A percentile compares a stretch with the other conserved stretches of the same genome.
Evolutionary conservation across 1,140 invertebrate species (phyloP).

Genomic region (Grapholita molesta): DNA sequence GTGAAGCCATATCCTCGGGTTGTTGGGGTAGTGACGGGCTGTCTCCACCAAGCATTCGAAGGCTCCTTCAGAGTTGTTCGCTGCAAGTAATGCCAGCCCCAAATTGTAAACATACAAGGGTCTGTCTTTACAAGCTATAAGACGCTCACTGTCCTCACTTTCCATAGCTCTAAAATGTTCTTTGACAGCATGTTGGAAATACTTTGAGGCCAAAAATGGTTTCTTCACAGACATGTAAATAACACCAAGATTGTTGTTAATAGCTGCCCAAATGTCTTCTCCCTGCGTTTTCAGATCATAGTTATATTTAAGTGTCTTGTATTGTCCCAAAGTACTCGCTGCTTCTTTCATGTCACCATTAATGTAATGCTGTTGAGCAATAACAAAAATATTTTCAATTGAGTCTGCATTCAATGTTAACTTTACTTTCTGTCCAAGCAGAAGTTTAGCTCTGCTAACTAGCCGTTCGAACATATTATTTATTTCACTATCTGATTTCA

Average conservation of each 20-base stretch:
- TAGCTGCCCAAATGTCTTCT: conserved; percentile 81
- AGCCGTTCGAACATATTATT: conserved; percentile 69
- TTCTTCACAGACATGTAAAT: conserved; percentile 93
- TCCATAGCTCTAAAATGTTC: conserved; percentile 84
- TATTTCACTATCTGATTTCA: conserved; percentile 56
- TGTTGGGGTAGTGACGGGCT: conserved; percentile 90
- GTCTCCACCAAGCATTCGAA: conserved; percentile 96
- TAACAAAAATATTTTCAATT: conserved; percentile 72
- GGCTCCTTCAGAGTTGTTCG: conserved; percentile 88
- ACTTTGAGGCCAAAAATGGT: conserved; percentile 90
- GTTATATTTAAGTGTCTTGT: conserved; percentile 67
- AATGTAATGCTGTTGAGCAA: conserved; percentile 79
- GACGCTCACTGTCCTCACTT: conserved; percentile 58
- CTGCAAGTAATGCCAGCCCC: conserved; percentile 90
- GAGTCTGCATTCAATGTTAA: conserved; percentile 70
- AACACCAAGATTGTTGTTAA: conserved; percentile 94
- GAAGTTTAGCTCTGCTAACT: conserved; percentile 71
- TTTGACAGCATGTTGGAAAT: conserved; percentile 90
- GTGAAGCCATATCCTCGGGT: conserved; percentile 94
- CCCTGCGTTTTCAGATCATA: conserved; percentile 64
- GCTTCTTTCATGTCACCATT: conserved; percentile 79
- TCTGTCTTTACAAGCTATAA: conserved; percentile 79
- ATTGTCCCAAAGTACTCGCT: conserved; percentile 74
- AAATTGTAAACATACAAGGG: conserved; percentile 95
- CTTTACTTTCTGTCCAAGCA: conserved; percentile 72